These are phyloP conservation scores for Xylocopa sonorina DNA, from an alignment of 1,140 invertebrate species.

Conservation along the genomic window DNA sequence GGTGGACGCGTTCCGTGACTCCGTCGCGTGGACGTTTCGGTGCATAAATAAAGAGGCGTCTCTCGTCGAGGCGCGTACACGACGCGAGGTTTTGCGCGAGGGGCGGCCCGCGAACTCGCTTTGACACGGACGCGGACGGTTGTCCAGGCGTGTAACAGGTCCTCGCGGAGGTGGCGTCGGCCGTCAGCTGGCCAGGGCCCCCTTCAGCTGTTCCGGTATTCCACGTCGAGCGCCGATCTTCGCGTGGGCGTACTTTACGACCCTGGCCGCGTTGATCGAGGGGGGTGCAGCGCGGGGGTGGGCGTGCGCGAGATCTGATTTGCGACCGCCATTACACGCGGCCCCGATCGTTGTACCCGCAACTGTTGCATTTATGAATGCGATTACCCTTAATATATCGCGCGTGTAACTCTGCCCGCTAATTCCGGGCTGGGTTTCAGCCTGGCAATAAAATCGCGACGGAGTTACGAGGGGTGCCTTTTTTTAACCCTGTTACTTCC, in stretches of 20 bases:
- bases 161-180: constrained; percentile 37
- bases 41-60: constrained; percentile 37
- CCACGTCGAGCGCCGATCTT: constrained; percentile 63
- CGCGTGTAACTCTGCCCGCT: constrained; percentile 65
- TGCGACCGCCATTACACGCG: too few relatives aligned
- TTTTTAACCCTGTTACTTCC: background rate
- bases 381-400: constrained; percentile 78
- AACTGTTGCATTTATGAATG: constrained; percentile 79
- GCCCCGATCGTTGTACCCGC: constrained; percentile 67
- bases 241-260: constrained; percentile 76
- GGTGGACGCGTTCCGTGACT: background rate
- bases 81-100: constrained; percentile 34
- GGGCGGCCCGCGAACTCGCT: constrained; percentile 6
- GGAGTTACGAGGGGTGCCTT: constrained; percentile 58
- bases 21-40: background rate
- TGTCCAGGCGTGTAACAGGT: constrained; percentile 49
- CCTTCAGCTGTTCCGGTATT: constrained; percentile 58
- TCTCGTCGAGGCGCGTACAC: background rate
- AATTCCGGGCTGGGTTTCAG: constrained; percentile 65
- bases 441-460: constrained; percentile 66
- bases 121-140: constrained; percentile 25
- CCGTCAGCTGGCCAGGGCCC: constrained; percentile 28
- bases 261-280: constrained; percentile 28
- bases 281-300: constrained; percentile 51
- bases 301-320: constrained; percentile 76